Evolutionary conservation across 2,888 invertebrate genomes (phyloP).

Genomic region (Drosophila anomelani): DNA sequence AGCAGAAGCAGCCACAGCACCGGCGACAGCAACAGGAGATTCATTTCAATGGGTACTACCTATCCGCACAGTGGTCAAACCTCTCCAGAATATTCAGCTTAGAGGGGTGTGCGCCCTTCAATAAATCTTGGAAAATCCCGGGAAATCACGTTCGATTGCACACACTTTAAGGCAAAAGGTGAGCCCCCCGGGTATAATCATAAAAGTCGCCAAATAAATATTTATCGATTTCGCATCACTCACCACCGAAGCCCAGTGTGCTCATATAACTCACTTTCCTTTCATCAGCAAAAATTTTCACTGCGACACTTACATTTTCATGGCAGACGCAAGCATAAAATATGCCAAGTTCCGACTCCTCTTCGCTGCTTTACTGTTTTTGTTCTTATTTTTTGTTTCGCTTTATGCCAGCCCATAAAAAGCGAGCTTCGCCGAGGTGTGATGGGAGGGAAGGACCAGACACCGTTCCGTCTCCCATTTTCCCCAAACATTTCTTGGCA

Average conservation of each 20-base stretch:
- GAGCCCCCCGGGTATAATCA: conserved; percentile 18
- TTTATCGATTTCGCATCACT: conserved; percentile 28
- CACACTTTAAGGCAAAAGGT: conserved; percentile 23
- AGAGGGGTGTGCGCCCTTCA: background rate
- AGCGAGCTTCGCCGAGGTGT: conserved; percentile 16
- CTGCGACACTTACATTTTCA: conserved; percentile 77
- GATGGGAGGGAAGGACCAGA: conserved; percentile 20
- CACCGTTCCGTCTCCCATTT: conserved; percentile 19
- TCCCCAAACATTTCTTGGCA: background rate
- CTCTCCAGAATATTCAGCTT: background rate
- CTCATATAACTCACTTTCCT: conserved; percentile 73
- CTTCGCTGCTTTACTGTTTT: conserved; percentile 15
- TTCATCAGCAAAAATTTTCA: conserved; percentile 76
- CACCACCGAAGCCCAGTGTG: conserved; percentile 24
- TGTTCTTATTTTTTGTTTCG: conserved; percentile 22
- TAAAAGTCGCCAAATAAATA: conserved; percentile 34
- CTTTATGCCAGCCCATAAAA: conserved; percentile 65
- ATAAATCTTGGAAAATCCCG: conserved; percentile 7
- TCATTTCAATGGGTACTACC: conserved; percentile 8
- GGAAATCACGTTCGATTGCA: conserved; percentile 1
- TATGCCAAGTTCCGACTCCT: conserved; percentile 62
- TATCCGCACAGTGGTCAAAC: conserved; percentile 25
- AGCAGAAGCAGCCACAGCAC: background rate
- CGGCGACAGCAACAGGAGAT: conserved; percentile 27
- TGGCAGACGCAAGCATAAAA: conserved; percentile 63